Base-by-base conservation (phyloP, 92 coral and sea anemone species). In the Palythoa grandis region DNA sequence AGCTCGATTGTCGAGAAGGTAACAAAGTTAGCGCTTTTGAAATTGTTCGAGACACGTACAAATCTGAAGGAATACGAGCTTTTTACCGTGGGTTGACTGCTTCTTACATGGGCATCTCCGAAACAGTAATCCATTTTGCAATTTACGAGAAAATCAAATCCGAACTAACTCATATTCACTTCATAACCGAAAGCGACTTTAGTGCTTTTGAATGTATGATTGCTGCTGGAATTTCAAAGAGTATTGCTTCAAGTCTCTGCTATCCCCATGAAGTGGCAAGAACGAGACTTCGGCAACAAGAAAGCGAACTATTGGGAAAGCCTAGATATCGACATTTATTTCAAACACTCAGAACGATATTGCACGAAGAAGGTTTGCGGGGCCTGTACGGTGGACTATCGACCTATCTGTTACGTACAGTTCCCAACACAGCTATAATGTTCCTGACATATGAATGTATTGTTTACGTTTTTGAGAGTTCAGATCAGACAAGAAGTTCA, bases 191-290 rank as follows among this genome's bases (percentile, higher is more conserved):
- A n/a, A 78, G 90, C 17, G 93, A 89, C 54, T 77, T 94, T 70
- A 79, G 78, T 50, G 89, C 92, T 38, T 66, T 93, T 22, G 98
- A 96, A 58, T 94, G 96, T 58, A 84, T 94, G 95, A 71, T 96
- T 25, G 98, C 98, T 24, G 98, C 98, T 48, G 98, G 96, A 12
- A 69, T 92, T 35, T 94, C 98, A 14, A 96, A 96, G 72, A 88
- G 91, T 40, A 96, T 96, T 37, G 98, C 98, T 37, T 89, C 98
- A n/a, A 87, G 91, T 50, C 77, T 94, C 35, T 95, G 96, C 66
- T 96, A 96, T 70, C 98, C 98, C 9, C 98, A 96, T 71, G 98
- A 96, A 79, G 98, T 96, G 17, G 94, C 95, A 11, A 93, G 98
- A 40, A 96, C 98, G 35, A 94, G 98, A 12, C 91, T 92, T 9